Percentiles rank a stretch among this genome's conserved stretches.
Conservation (phyloP, 2,797 vertebrate genomes). For the Melopsittacus undulatus region DNA sequence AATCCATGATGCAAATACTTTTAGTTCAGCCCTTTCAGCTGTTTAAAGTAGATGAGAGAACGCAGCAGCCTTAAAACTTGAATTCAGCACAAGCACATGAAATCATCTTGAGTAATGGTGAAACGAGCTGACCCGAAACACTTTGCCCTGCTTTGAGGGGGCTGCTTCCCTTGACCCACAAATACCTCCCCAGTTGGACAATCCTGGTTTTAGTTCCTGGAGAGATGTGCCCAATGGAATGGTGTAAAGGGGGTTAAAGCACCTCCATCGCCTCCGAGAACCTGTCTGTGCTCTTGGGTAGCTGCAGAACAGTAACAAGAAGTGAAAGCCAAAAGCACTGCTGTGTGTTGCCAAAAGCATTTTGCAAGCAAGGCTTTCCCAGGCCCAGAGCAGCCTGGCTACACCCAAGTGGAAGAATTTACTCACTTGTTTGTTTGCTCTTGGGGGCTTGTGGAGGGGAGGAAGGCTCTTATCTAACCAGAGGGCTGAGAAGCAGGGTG, state of each 20-base stretch:
- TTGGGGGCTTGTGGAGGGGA: constrained; percentile 44
- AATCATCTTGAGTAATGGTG: not conserved
- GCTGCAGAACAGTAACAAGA: constrained; percentile 19
- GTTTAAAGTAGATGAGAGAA: not conserved
- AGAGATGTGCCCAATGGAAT: not conserved
- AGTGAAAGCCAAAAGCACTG: constrained; percentile 51
- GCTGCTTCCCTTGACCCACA: not conserved
- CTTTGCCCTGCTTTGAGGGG: not conserved
- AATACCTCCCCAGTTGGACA: not conserved
- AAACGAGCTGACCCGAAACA: not conserved
- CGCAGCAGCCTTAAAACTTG: not conserved
- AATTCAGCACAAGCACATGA: not conserved
- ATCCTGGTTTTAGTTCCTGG: not conserved
- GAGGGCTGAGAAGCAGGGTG: not conserved
- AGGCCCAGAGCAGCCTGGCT: constrained; percentile 58
- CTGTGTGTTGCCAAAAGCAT: constrained; percentile 49
- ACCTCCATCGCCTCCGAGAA: not conserved
- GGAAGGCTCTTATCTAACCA: constrained; percentile 42
- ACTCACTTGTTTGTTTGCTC: constrained; percentile 65
- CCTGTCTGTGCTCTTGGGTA: constrained; percentile 45
- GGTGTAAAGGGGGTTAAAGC: not conserved
- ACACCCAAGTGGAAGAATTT: constrained; percentile 73
- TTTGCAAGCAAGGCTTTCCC: constrained; percentile 77
- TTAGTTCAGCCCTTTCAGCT: not conserved
- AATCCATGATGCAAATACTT: not conserved